Percentiles rank a stretch among this genome's conserved stretches.
These are phyloP conservation scores for Campoletis sonorensis DNA, from an alignment of 1,140 invertebrate genomes.

Conservation along the genomic window DNA sequence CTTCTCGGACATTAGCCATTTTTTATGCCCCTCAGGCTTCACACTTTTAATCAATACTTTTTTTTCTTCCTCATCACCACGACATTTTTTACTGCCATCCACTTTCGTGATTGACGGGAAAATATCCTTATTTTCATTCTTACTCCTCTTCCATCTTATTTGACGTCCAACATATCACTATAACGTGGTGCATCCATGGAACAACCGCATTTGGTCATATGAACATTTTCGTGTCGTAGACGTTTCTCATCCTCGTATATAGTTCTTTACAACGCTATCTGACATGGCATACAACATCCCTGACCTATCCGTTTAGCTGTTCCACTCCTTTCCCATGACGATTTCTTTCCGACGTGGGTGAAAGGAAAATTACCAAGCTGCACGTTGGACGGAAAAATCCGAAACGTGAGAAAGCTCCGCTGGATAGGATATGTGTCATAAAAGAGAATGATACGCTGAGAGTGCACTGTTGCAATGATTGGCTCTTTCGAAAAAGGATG, in stretches of 20 bases:
- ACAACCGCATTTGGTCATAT: conserved; percentile 27
- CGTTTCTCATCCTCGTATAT: not conserved
- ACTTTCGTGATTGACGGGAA: conserved; percentile 28
- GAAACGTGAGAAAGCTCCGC: conserved; percentile 12
- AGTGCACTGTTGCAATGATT: not conserved
- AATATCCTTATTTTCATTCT: conserved; percentile 20
- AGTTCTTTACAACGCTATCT: too few relatives aligned
- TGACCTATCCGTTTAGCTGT: too few relatives aligned
- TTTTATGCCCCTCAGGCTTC: not conserved
- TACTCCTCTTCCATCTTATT: conserved; percentile 1
- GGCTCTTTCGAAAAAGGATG: not conserved
- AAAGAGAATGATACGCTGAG: not conserved
- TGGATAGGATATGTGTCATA: not conserved
- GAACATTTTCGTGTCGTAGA: not conserved
- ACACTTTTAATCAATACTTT: not conserved
- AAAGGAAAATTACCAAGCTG: conserved; percentile 23
- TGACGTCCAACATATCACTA: not conserved
- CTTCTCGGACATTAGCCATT: conserved; percentile 12
- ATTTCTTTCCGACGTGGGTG: conserved; percentile 6
- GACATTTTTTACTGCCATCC: not conserved
- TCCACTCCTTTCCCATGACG: too few relatives aligned
- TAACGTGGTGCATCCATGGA: not conserved
- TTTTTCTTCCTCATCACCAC: not conserved
- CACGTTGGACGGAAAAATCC: not conserved
- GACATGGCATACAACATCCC: too few relatives aligned